These are phyloP conservation scores for Poecilia velifera DNA, from an alignment of 2,797 vertebrate genomes.

Conservation along the genomic window DNA sequence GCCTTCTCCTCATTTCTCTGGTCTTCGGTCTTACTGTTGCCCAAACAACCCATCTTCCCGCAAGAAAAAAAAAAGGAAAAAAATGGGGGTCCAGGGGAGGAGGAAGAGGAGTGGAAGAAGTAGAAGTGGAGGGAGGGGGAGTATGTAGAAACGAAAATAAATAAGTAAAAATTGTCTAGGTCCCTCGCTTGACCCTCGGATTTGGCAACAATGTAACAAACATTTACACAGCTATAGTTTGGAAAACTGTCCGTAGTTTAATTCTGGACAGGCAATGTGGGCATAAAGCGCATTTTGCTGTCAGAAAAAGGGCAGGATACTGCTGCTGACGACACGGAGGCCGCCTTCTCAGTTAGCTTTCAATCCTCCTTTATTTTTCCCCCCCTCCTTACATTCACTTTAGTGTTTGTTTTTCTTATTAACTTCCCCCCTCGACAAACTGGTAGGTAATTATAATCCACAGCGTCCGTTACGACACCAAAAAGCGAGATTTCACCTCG, in stretches of 20 bases:
- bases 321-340: slow-evolving; percentile 72
- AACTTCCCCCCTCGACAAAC: slow-evolving; percentile 8
- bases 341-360: slow-evolving; percentile 68
- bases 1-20: slow-evolving; percentile 97
- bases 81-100: slow-evolving; percentile 73
- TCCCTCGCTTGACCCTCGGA: slow-evolving; percentile 71
- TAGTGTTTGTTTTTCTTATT: slow-evolving; percentile 28
- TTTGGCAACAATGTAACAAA: slow-evolving; percentile 62
- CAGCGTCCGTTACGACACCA: slow-evolving; percentile 35
- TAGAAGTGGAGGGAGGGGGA: slow-evolving; percentile 39
- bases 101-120: slow-evolving; percentile 47
- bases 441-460: slow-evolving; percentile 58
- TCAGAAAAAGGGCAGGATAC: slow-evolving; percentile 72
- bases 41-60: slow-evolving; percentile 95
- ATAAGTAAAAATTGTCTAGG: slow-evolving; percentile 68
- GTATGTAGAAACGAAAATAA: slow-evolving; percentile 56
- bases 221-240: slow-evolving; percentile 58
- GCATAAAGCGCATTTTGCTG: slow-evolving; percentile 73
- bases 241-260: slow-evolving; percentile 32
- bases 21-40: slow-evolving; percentile 96
- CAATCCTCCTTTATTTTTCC: slow-evolving; percentile 49
- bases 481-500: slow-evolving; percentile 57
- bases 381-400: slow-evolving; percentile 50
- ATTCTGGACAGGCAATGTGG: slow-evolving; percentile 51
- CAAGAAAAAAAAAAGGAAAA: slow-evolving; percentile 59